phyloP scores from a whole-genome alignment of 2,888 invertebrate species.

The Furcula furcula region DNA sequence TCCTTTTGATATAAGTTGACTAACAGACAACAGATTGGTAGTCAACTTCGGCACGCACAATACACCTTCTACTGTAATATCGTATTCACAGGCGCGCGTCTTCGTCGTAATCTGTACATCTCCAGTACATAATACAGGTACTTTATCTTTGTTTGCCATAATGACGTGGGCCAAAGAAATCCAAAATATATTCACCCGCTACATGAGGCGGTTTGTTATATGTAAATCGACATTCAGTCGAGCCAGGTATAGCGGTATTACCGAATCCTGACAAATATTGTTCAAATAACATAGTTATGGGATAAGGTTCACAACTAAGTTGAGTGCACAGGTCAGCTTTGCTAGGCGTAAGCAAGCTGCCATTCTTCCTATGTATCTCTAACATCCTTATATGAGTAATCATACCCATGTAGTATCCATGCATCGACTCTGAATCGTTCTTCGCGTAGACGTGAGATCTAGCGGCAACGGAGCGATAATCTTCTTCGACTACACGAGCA shows the following conservation, averaged over 20 bases:
- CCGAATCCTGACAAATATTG: not conserved
- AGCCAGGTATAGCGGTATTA: not conserved
- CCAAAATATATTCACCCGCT: not conserved
- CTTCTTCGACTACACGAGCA: conserved; percentile 4
- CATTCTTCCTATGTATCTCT: conserved; percentile 4
- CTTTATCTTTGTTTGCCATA: conserved; percentile 29
- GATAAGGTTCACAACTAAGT: not conserved
- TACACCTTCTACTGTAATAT: conserved; percentile 16
- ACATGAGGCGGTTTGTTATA: not conserved
- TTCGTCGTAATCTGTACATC: conserved; percentile 15
- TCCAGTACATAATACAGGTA: conserved; percentile 22
- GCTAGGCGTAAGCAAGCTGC: not conserved
- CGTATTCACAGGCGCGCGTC: conserved; percentile 8
- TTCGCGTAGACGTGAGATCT: conserved; percentile 11
- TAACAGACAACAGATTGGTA: too few species aligned
- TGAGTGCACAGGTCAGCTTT: conserved; percentile 1
- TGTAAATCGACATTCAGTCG: not conserved
- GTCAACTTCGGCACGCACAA: too few species aligned
- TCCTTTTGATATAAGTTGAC: too few species aligned
- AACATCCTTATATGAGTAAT: conserved; percentile 2
- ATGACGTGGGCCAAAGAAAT: conserved; percentile 12
- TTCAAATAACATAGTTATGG: too few species aligned
- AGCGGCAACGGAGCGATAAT: conserved; percentile 6
- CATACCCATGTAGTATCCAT: conserved; percentile 6
- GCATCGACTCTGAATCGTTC: conserved; percentile 12